A percentile compares a stretch with the other conserved stretches of the same genome.
Evolutionary conservation across 2,888 invertebrate species (phyloP).

Genomic region (Acheta domesticus): DNA sequence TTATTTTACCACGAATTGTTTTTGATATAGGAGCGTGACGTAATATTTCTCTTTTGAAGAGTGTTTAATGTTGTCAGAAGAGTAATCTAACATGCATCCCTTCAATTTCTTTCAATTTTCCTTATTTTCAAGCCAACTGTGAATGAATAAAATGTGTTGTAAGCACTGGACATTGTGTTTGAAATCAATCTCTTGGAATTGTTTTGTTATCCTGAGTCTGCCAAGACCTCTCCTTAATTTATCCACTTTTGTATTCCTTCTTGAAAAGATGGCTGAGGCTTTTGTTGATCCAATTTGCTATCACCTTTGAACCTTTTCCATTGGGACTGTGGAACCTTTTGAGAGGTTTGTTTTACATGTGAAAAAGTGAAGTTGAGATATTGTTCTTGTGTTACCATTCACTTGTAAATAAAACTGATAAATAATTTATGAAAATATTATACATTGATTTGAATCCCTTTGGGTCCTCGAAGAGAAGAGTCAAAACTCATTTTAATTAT

Average conservation of each 20-base stretch:
- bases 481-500: no score
- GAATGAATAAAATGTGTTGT: background rate
- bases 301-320: background rate
- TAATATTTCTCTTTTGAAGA: background rate
- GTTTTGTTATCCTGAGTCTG: background rate
- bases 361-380: background rate
- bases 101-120: background rate
- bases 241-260: background rate
- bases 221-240: background rate
- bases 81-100: background rate
- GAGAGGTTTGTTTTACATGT: background rate
- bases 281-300: background rate
- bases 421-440: background rate
- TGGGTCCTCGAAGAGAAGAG: no score
- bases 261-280: background rate
- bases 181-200: no score
- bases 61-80: background rate
- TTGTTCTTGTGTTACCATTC: constrained; percentile 1
- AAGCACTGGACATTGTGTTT: background rate
- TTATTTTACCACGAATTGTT: background rate
- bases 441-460: no score
- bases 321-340: background rate
- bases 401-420: background rate
- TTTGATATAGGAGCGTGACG: background rate
- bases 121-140: background rate